Base-by-base conservation (phyloP, 2,113 vertebrate species). In the Myotis davidii region DNA sequence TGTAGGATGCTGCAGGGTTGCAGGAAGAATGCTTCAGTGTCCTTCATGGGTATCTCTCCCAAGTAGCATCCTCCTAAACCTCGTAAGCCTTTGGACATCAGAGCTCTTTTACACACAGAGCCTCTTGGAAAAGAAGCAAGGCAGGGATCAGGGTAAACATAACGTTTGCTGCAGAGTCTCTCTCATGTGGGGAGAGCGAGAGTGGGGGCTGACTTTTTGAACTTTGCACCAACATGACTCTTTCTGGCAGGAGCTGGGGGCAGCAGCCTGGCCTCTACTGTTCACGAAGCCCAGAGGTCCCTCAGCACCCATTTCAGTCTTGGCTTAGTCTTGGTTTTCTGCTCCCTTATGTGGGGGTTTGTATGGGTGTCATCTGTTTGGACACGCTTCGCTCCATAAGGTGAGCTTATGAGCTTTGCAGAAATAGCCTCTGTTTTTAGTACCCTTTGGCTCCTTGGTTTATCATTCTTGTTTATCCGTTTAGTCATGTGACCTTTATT, bases 331-430 rank as follows among this genome's bases (percentile, higher is more conserved):
- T 92, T 88, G 72, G 11, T 54, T 97, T 95, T 94, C 61, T 88
- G 70, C 34, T 85, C 27, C 39, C 94, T 82, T 96, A 39, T 90
- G 81, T 88, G 27, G 59, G 64, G 42, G 39, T 54, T 96, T 92
- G 88, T 88, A 42, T 56, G 85, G 83, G 34, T 95, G 87, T 94
- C 88, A 81, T 97, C 77, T 94, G 90, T 90, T 92, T 94, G 59
- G 76, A 88, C 85, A 16, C 74, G 65, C 84, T 97, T 94, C 2
- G 13, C n/a, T 94, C 78, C 45, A 61, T 65, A 92, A 92, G 72
- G 54, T 81, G 64, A 96, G 34, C 65, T 95, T 90, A 89, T 50
- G 87, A 89, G 79, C 48, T 91, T 76, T 94, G 67, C 77, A 92
- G 92, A 94, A 92, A 29, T 45, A 69, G 56, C 79, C 73, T 86